These are phyloP conservation scores for Zaprionus bogoriensis DNA, from an alignment of 2,888 invertebrate genomes.

Conservation along the genomic window DNA sequence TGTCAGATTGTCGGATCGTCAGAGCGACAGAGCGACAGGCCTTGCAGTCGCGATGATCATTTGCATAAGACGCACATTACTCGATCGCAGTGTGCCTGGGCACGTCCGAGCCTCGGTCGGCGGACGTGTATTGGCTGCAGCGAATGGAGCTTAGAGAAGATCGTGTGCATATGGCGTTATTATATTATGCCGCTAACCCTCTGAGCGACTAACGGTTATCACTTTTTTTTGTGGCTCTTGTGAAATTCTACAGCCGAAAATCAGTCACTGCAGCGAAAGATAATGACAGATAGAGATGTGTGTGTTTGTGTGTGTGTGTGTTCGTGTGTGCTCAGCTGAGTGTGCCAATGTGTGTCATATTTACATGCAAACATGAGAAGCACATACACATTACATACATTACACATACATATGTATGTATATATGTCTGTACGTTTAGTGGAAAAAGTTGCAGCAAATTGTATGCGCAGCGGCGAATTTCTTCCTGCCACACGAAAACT, in stretches of 20 bases:
- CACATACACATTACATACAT: neutral
- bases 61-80: constrained; percentile 56
- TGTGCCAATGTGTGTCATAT: neutral
- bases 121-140: constrained; percentile 39
- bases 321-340: too few relatives aligned
- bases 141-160: constrained; percentile 28
- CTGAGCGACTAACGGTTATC: constrained; percentile 29
- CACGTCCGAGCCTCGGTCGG: too few relatives aligned
- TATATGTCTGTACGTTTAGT: neutral
- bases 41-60: constrained; percentile 34
- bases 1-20: neutral
- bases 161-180: constrained; percentile 9
- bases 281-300: neutral
- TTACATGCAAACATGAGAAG: too few relatives aligned
- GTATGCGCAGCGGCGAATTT: constrained; percentile 57
- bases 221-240: constrained; percentile 19
- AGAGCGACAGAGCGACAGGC: neutral
- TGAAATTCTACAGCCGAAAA: constrained; percentile 22
- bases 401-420: too few relatives aligned
- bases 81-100: constrained; percentile 19
- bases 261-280: neutral
- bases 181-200: constrained; percentile 9
- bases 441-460: constrained; percentile 23
- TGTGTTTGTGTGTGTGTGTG: neutral
- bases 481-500: constrained; percentile 64